Base-by-base conservation (phyloP, 1,140 invertebrate species). In the Lucilia sericata region DNA sequence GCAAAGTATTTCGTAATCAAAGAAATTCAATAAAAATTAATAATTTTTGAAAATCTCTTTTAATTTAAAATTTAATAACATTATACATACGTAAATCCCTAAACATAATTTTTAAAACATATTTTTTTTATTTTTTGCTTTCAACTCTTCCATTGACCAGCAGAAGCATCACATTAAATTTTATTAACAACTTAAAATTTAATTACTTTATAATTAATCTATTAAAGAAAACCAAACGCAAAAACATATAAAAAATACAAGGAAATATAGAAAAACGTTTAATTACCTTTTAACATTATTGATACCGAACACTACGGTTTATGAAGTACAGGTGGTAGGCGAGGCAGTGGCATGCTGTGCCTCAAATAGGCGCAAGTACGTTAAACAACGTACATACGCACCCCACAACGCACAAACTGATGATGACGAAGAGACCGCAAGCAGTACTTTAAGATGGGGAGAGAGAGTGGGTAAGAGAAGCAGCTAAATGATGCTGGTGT, bases 271-370 rank as follows among this genome's bases (percentile, higher is more conserved):
- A 60, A 60, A n/a, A 17, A 60, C n/a, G 5, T 60, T 60, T 60
- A 70, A 70, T 70, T 70, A 70, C 65, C 65, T 70, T 70, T 70
- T 70, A 70, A 70, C 65, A 70, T 70, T 21, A 70, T 70, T 70
- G 65, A 21, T 70, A 21, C 21, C 10, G 65, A 21, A 19, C 21
- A 60, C 51, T 60, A 60, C 65, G 65, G 19, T n/a, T 60, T 17
- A 12, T 70, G 65, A 5, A 70, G 65, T 12, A 21, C 21, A 21
- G 65, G 21, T 70, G 65, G 19, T 70, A 21, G 21, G n/a, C 5
- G 19, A 70, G 19, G n/a, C 19, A n/a, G 65, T 21, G n/a, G 21
- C 65, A 70, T 70, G 65, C 65, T 70, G 65, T 4, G 65, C 65
- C 65, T 19, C n/a, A 10, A 21, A 70, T 70, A 70, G 65, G 65